Evolutionary conservation across 37 sponge, comb jelly and placozoan genomes (phyloP).

Genomic region (Agelas oroides): DNA sequence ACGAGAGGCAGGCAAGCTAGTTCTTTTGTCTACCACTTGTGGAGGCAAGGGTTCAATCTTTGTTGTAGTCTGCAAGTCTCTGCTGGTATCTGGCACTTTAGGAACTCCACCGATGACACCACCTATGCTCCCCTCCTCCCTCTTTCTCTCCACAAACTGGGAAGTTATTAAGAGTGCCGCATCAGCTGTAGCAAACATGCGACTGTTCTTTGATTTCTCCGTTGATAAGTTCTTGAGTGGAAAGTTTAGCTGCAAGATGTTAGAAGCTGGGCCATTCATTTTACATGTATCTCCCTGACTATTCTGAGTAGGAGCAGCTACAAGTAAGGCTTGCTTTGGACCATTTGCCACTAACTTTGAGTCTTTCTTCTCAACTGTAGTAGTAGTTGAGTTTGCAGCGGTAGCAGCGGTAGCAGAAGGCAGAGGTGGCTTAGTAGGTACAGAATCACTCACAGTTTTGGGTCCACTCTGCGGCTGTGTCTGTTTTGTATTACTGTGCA

Average conservation of each 20-base stretch:
- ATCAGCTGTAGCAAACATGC: background rate
- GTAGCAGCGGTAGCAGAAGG: background rate
- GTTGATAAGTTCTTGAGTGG: background rate
- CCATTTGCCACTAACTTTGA: background rate
- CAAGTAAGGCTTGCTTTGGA: background rate
- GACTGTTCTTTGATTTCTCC: no score
- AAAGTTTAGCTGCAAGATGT: constrained; percentile 13
- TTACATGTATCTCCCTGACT: background rate
- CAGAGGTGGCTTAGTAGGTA: background rate
- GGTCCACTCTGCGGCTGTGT: background rate
- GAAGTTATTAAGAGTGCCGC: constrained; percentile 20
- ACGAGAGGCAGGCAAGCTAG: constrained; percentile 7
- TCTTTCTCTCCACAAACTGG: constrained; percentile 17
- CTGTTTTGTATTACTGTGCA: background rate
- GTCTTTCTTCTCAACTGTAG: background rate
- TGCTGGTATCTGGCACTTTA: no score
- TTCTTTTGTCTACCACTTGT: no score
- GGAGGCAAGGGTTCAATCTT: no score
- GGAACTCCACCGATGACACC: no score
- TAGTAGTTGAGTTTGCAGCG: no score
- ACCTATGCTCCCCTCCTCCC: background rate
- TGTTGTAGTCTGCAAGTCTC: no score
- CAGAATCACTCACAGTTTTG: background rate
- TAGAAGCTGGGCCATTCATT: constrained; percentile 17
- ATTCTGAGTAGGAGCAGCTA: background rate